Evolutionary conservation across 1,140 invertebrate species (phyloP), one percentile per base, ranked within the genome.

Genomic region (Polypedilum vanderplanki): DNA sequence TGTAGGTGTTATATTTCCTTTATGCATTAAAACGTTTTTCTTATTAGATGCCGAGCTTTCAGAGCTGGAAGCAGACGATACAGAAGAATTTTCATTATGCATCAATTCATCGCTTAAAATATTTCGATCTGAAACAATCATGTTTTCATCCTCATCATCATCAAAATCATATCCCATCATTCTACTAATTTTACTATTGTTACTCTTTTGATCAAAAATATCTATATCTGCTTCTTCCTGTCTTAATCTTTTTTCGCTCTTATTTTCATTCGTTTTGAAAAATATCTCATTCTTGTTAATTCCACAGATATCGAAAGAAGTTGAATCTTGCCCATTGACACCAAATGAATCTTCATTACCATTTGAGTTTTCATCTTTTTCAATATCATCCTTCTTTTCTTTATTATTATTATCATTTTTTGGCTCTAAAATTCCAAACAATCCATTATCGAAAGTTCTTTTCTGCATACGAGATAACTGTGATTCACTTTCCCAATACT

Each of bases 401-500:
- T 12, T 57, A 15, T 57, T 57, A 7, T 15, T 46, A 15, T 12
- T 15, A 12, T n/a, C 46, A 57, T 57, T 57, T 15, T 57, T 57
- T 15, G 12, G 46, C 12, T 57, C 46, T n/a, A n/a, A 12, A 57
- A 57, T 12, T 20, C 65, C 65, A 70, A 20, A 18, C 7, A 77
- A n/a, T 67, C 76, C 15, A 70, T 70, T 22, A 64, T 40, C 5
- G 73, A 22, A 80, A 78, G 7, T 79, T 78, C 12, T 78, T 79
- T 64, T 79, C 79, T 20, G 79, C 79, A 18, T 79, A 79, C 0
- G 79, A 80, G 57, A 77, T 79, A 17, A 78, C 77, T 74, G 79
- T 80, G 22, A 76, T 76, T 87, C 86, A 7, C 85, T 81, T 77
- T 87, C 84, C 88, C 88, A 90, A 76, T 87, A 88, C 76, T 87